A percentile compares a stretch with the other conserved stretches of the same genome.
phyloP scores from a whole-genome alignment of 2,797 vertebrate genomes.

The Eulemur coronatus region DNA sequence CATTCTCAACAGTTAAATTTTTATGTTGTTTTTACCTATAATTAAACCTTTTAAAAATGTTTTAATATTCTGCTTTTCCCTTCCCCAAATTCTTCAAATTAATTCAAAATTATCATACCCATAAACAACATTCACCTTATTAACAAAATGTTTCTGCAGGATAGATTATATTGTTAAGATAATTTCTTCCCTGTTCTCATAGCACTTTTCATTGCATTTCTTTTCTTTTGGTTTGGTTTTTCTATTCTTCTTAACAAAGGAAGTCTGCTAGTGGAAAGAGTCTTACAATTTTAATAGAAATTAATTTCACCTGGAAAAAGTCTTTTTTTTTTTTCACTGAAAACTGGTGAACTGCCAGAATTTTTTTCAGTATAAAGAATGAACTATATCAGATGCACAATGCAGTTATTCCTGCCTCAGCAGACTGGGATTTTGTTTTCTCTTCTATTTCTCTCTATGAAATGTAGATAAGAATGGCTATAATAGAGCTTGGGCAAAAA shows the following conservation, averaged over 20 bases:
- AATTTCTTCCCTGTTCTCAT: not conserved
- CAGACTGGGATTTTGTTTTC: constrained; percentile 53
- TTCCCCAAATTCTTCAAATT: not conserved
- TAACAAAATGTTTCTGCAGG: not conserved
- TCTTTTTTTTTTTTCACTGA: not conserved
- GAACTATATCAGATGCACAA: constrained; percentile 46
- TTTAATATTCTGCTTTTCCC: not conserved
- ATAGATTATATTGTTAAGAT: not conserved
- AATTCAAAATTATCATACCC: not conserved
- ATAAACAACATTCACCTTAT: not conserved
- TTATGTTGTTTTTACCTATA: not conserved
- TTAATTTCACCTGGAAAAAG: constrained; percentile 53
- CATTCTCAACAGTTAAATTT: not conserved
- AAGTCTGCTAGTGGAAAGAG: not conserved
- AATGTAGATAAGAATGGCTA: constrained; percentile 65
- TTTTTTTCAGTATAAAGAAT: constrained; percentile 40
- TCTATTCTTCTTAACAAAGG: constrained; percentile 25
- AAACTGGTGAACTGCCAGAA: constrained; percentile 40
- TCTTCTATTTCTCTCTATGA: constrained; percentile 43
- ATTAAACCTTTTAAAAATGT: not conserved
- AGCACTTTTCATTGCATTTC: not conserved
- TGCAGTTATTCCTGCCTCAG: constrained; percentile 10
- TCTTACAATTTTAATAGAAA: constrained; percentile 51
- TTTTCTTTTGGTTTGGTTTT: not conserved
- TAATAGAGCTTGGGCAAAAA: constrained; percentile 42